Percentiles rank a stretch among this genome's conserved stretches.
These are phyloP conservation scores for Esperia sulphurella DNA, from an alignment of 2,888 invertebrate species.

Conservation along the genomic window DNA sequence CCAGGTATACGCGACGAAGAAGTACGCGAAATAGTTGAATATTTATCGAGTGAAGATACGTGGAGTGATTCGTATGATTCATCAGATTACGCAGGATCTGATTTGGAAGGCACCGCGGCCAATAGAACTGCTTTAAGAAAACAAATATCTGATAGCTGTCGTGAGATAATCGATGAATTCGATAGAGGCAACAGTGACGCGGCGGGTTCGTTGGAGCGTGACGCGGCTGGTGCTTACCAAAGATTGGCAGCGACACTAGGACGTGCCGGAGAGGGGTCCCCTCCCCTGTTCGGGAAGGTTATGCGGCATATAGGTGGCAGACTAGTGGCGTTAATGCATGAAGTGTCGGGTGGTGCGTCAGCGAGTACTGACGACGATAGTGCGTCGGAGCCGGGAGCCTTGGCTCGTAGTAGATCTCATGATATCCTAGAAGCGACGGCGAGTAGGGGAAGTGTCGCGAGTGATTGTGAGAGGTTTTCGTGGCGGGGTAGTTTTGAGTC, in stretches of 20 bases:
- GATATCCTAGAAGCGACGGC: conserved; percentile 84
- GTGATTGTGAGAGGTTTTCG: conserved; percentile 93
- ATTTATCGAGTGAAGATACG: conserved; percentile 94
- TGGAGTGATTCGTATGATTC: conserved; percentile 97
- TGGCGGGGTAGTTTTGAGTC: conserved; percentile 96
- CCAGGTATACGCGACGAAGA: conserved; percentile 94
- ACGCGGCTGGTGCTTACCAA: conserved; percentile 92
- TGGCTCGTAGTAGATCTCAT: conserved; percentile 90
- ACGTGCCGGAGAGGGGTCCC: conserved; percentile 85
- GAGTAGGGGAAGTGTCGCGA: conserved; percentile 83
- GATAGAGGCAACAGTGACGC: conserved; percentile 84
- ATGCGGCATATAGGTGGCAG: conserved; percentile 95
- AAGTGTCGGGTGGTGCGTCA: conserved; percentile 89
- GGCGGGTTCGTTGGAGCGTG: conserved; percentile 80
- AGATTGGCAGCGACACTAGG: conserved; percentile 91
- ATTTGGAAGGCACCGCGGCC: conserved; percentile 84
- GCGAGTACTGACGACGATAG: conserved; percentile 87
- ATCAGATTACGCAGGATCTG: conserved; percentile 94
- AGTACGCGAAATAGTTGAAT: conserved; percentile 94
- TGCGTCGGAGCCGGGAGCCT: conserved; percentile 82
- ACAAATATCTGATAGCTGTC: conserved; percentile 92
- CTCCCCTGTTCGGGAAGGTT: conserved; percentile 92
- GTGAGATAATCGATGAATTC: conserved; percentile 92
- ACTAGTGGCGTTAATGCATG: conserved; percentile 93
- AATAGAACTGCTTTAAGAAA: conserved; percentile 86